Percentiles rank a stretch among this genome's conserved stretches.
Conservation (phyloP, 30 jellyfish, hydroid and myxozoan species). For the Aurelia aurita region DNA sequence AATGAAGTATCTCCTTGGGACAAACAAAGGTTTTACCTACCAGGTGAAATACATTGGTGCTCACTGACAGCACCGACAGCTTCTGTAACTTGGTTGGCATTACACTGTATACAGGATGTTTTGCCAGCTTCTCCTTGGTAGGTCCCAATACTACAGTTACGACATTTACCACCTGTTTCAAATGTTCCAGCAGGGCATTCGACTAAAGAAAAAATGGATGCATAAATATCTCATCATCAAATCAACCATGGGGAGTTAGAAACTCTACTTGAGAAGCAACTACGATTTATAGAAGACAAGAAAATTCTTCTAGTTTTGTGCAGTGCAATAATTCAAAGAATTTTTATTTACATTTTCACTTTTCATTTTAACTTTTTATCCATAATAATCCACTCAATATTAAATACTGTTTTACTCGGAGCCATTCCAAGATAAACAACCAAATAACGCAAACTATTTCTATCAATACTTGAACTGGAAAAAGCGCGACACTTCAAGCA, state of each 20-base stretch:
- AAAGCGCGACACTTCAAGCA: too few relatives aligned
- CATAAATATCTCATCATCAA: background rate
- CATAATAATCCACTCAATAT: too few relatives aligned
- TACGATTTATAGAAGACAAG: too few relatives aligned
- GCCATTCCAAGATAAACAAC: too few relatives aligned
- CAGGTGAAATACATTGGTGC: conserved; percentile 57
- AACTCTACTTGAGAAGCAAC: background rate
- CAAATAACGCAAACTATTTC: too few relatives aligned
- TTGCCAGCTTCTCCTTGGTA: conserved; percentile 67
- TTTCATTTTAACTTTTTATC: too few relatives aligned
- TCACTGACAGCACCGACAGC: conserved; percentile 40
- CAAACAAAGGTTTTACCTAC: background rate
- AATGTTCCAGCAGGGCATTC: conserved; percentile 66
- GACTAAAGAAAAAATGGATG: conserved; percentile 14
- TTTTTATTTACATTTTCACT: too few relatives aligned
- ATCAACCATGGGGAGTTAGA: background rate
- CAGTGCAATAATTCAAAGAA: too few relatives aligned
- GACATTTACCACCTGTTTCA: conserved; percentile 55
- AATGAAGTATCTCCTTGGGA: background rate
- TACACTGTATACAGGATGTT: conserved; percentile 35
- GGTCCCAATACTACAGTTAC: conserved; percentile 49
- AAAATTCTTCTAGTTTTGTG: too few relatives aligned
- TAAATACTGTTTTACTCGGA: too few relatives aligned
- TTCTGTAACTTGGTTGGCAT: conserved; percentile 48
- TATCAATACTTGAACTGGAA: too few relatives aligned